These are phyloP conservation scores for Raja brachyura DNA, from an alignment of 2,113 vertebrate genomes.

Conservation along the genomic window DNA sequence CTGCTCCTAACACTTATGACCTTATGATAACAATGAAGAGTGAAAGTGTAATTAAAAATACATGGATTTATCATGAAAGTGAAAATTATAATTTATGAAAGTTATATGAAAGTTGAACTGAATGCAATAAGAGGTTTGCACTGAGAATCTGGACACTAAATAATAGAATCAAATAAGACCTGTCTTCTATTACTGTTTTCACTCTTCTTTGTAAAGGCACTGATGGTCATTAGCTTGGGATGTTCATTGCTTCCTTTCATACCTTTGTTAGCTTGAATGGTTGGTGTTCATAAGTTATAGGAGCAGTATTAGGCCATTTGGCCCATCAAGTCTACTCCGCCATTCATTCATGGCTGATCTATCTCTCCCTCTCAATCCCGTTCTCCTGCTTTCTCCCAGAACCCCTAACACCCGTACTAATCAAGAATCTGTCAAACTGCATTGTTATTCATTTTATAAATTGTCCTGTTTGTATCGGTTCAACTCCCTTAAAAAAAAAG, in stretches of 20 bases:
- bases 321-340: no score
- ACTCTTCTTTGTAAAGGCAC: background rate
- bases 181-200: background rate
- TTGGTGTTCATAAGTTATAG: background rate
- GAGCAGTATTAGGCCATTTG: no score
- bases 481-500: background rate
- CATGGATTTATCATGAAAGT: background rate
- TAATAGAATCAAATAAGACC: background rate
- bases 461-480: background rate
- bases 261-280: background rate
- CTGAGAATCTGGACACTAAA: background rate
- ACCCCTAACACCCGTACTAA: no score
- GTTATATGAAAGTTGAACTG: background rate
- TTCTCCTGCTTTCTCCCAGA: no score
- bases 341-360: no score
- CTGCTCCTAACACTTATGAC: no score
- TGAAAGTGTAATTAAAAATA: background rate
- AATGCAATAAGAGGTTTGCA: background rate
- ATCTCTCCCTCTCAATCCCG: no score
- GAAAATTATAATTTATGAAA: background rate
- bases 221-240: background rate
- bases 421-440: no score
- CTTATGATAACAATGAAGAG: background rate
- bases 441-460: background rate
- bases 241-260: background rate